These are phyloP conservation scores for Ormyrus nitidulus DNA, from an alignment of 2,888 invertebrate genomes.

Conservation along the genomic window DNA sequence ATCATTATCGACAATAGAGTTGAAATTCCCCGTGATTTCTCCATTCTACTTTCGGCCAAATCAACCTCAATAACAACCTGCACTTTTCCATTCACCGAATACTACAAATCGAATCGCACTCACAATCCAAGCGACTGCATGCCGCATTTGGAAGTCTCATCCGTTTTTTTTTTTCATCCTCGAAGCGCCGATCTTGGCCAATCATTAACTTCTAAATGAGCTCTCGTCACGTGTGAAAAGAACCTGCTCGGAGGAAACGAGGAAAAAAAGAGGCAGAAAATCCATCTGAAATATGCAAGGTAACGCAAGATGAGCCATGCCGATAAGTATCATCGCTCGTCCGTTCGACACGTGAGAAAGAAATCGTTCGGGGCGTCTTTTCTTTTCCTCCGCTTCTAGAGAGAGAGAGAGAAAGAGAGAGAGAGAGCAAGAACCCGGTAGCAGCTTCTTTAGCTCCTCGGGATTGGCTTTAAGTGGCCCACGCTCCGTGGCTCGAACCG, in stretches of 20 bases:
- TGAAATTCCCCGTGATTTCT: too few species aligned
- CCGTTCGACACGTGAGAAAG: constrained; percentile 38
- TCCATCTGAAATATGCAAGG: constrained; percentile 12
- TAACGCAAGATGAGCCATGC: constrained; percentile 11
- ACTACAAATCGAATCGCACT: too few species aligned
- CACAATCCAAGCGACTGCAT: too few species aligned
- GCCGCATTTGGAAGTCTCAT: too few species aligned
- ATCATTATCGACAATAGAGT: too few species aligned
- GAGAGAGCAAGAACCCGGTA: constrained; percentile 5
- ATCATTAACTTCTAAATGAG: constrained; percentile 16
- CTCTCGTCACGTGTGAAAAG: constrained; percentile 16
- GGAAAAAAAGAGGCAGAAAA: neutral
- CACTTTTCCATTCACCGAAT: too few species aligned
- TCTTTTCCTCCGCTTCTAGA: too few species aligned
- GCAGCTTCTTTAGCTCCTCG: constrained; percentile 11
- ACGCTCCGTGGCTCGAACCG: constrained; percentile 34
- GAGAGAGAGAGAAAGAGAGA: too few species aligned
- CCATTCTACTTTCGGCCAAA: too few species aligned
- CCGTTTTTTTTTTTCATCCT: too few species aligned
- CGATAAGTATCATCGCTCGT: constrained; percentile 13
- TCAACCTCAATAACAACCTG: too few species aligned
- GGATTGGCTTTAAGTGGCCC: constrained; percentile 20
- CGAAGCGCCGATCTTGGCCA: too few species aligned
- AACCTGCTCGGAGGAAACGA: neutral
- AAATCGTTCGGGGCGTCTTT: neutral